A percentile compares a stretch with the other conserved stretches of the same genome.
These are phyloP conservation scores for Microplitis manilae DNA, from an alignment of 2,888 invertebrate genomes.

Conservation along the genomic window DNA sequence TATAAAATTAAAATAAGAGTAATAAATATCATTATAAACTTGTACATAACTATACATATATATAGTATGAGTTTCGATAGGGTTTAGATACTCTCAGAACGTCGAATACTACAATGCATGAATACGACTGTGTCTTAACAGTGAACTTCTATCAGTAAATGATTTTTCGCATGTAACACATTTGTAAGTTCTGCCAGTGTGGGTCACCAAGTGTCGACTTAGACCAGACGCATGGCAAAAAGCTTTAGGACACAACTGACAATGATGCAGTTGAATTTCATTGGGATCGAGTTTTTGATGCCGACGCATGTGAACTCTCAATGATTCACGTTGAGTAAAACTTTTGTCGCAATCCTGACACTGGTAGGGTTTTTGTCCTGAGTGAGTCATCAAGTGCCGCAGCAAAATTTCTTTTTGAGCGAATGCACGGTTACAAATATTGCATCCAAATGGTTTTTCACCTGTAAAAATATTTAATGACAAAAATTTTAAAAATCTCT, in stretches of 20 bases:
- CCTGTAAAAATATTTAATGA: conserved; percentile 53
- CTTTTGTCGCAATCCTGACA: conserved; percentile 79
- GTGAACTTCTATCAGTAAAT: conserved; percentile 82
- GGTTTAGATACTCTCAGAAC: no score
- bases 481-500: not conserved
- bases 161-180: conserved; percentile 79
- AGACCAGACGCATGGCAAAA: conserved; percentile 77
- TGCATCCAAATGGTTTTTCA: conserved; percentile 70
- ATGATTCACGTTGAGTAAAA: conserved; percentile 82
- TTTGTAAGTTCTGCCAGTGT: conserved; percentile 78
- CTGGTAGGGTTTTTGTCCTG: conserved; percentile 78
- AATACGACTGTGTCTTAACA: conserved; percentile 76
- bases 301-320: conserved; percentile 77
- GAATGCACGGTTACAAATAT: conserved; percentile 77
- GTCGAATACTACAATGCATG: conserved; percentile 54
- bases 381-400: conserved; percentile 70
- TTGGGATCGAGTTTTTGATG: conserved; percentile 75
- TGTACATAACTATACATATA: no score
- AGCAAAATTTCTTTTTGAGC: conserved; percentile 81
- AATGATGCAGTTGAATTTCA: conserved; percentile 78
- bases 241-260: conserved; percentile 78
- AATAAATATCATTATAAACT: no score
- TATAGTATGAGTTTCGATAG: no score
- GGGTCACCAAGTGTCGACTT: conserved; percentile 79
- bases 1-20: no score